Base-by-base conservation (phyloP, 2,888 invertebrate species). In the Lasius platythorax region DNA sequence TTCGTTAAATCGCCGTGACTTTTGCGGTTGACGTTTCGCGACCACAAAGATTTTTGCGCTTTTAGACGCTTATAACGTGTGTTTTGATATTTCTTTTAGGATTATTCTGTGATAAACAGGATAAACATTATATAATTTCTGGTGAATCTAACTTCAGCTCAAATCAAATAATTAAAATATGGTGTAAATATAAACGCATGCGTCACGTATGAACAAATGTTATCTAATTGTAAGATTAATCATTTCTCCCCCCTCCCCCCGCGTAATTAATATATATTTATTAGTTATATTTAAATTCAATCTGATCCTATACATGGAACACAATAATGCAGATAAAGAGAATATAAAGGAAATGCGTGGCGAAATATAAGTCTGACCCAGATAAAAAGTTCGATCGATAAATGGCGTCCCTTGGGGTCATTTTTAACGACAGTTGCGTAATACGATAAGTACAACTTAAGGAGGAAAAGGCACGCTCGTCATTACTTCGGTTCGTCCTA, bases 351-450 rank as follows among this genome's bases (percentile, higher is more conserved):
- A 79, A 33, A 58, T 66, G 72, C 64, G 76, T 33, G 43, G 50
- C n/a, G 33, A 84, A 64, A 30, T 63, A 66, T 53, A 58, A 74
- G 50, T 56, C 28, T 90, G 85, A 89, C 85, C 90, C 74, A 85
- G 86, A 87, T 87, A 84, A 85, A 84, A 74, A 79, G 81, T 85
- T 74, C 85, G 76, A 87, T 87, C 90, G 84, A 87, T 87, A 79
- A 82, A 72, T 66, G 67, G 79, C 40, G 76, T 86, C 87, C 81
- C 85, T 87, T 68, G 84, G 9, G 82, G 81, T 87, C 58, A 72
- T 74, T 68, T 81, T 86, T 85, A 88, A 85, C 72, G 72, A 78
- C 78, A 8, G 8, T 8, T 76, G 64, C 81, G 61, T 53, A 5
- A 3, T 37, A 28, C 37, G 75, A 75, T 68, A 33, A 67, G 46